Conservation (phyloP, 2,888 invertebrate species). For the Ptychoptera albimana region DNA sequence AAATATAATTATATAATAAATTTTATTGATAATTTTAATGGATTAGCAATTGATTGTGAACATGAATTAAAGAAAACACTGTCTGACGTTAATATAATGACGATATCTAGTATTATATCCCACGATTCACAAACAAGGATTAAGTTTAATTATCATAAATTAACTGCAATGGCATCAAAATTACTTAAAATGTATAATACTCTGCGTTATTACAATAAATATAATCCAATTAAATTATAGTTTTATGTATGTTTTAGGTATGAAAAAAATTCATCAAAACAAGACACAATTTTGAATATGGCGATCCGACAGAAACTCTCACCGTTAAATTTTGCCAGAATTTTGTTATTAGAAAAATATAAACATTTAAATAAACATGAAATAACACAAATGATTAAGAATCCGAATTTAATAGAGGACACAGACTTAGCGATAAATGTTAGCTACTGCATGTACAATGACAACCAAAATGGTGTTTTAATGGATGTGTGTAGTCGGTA, state of each 20-base stretch:
- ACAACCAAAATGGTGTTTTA: constrained; percentile 71
- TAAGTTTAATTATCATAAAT: constrained; percentile 43
- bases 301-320: constrained; percentile 17
- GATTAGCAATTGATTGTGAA: constrained; percentile 43
- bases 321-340: constrained; percentile 21
- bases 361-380: constrained; percentile 16
- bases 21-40: constrained; percentile 16
- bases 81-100: constrained; percentile 36
- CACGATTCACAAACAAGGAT: constrained; percentile 46
- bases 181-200: constrained; percentile 35
- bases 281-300: constrained; percentile 16
- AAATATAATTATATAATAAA: too few relatives aligned
- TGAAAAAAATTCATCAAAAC: background rate
- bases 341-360: constrained; percentile 22
- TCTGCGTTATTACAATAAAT: background rate
- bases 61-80: constrained; percentile 39
- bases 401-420: constrained; percentile 23
- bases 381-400: constrained; percentile 20
- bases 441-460: constrained; percentile 55
- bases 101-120: constrained; percentile 54
- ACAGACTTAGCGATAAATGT: constrained; percentile 22
- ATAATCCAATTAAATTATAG: constrained; percentile 1
- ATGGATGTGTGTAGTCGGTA: constrained; percentile 64
- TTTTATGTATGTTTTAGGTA: background rate
- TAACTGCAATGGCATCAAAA: constrained; percentile 38